Evolutionary conservation across 1,140 invertebrate species (phyloP).

Genomic region (Hypsibius dujardini): DNA sequence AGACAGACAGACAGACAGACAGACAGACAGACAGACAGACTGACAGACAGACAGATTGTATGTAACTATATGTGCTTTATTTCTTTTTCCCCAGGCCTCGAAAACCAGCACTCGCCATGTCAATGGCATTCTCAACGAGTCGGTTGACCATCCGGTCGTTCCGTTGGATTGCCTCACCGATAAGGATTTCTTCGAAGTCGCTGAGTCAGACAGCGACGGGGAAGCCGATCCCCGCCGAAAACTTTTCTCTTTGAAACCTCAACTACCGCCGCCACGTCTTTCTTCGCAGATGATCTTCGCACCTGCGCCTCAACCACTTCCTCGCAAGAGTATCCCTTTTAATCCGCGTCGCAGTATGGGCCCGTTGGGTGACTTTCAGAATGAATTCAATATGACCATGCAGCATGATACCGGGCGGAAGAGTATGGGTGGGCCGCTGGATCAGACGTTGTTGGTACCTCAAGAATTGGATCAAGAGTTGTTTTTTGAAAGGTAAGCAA

Average conservation of each 20-base stretch:
- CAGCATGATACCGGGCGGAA: no score
- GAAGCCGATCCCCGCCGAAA: neutral
- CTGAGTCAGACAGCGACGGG: neutral
- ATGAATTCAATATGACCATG: no score
- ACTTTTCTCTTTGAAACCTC: neutral
- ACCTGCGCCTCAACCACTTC: neutral
- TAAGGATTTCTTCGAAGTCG: slow-evolving; percentile 5
- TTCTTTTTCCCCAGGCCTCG: neutral
- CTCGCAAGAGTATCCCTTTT: neutral
- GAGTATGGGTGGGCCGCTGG: no score
- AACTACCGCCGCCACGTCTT: neutral
- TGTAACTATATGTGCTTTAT: neutral
- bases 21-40: no score
- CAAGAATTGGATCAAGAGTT: no score
- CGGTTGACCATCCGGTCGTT: neutral
- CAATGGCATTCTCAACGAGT: neutral
- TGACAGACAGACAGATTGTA: no score
- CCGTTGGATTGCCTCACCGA: neutral
- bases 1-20: no score
- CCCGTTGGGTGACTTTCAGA: neutral
- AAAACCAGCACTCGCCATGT: neutral
- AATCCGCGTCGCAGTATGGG: neutral
- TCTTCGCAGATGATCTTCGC: neutral
- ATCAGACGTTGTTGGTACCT: no score
- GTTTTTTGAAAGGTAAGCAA: no score